Evolutionary conservation across 2,888 invertebrate genomes (phyloP).

Genomic region (Drosophila austrosaltans): DNA sequence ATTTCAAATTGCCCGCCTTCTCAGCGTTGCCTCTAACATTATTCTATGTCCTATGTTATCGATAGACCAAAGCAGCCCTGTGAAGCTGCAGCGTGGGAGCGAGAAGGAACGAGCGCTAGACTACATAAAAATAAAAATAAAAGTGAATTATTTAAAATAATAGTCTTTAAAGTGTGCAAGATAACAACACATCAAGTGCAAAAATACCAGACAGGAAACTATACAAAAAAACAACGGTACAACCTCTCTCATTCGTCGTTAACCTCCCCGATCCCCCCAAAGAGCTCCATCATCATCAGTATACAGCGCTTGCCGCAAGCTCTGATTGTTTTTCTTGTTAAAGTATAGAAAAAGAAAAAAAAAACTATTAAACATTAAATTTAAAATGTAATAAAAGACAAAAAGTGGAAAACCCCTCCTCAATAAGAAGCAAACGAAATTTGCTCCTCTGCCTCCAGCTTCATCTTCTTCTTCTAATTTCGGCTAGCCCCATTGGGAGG

Average conservation of each 20-base stretch:
- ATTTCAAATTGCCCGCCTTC: background rate
- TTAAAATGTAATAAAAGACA: slow-evolving; percentile 8
- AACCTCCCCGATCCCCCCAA: background rate
- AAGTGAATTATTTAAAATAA: background rate
- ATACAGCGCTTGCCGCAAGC: background rate
- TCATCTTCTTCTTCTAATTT: slow-evolving; percentile 3
- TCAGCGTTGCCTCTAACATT: background rate
- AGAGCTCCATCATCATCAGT: background rate
- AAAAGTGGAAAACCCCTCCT: background rate
- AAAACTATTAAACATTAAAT: background rate
- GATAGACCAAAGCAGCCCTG: slow-evolving; percentile 9
- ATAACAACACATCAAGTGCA: background rate
- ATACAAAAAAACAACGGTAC: background rate
- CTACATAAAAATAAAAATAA: slow-evolving; percentile 3
- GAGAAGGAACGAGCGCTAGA: background rate
- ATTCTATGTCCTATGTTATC: background rate
- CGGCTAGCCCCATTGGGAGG: slow-evolving; percentile 24
- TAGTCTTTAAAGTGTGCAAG: background rate
- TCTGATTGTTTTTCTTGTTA: background rate
- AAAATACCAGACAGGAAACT: background rate
- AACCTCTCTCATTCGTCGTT: background rate
- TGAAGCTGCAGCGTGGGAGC: background rate
- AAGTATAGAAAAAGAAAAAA: background rate
- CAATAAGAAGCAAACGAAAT: background rate
- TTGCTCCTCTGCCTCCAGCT: background rate